Conservation (phyloP, 2,888 invertebrate genomes). For the Tortrix viridana region DNA sequence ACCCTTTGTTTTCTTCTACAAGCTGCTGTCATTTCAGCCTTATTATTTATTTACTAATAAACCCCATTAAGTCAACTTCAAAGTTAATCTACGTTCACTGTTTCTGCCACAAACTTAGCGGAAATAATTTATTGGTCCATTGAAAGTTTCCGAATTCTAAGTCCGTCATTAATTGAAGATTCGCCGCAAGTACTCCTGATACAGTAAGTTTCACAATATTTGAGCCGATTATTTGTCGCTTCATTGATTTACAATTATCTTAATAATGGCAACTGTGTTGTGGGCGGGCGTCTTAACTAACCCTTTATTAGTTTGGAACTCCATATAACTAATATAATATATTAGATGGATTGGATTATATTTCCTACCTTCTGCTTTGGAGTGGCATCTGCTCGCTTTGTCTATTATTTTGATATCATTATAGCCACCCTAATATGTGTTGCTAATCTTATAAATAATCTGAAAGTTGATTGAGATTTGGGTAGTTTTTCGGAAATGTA, state of each 20-base stretch:
- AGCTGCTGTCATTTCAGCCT: slow-evolving; percentile 11
- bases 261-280: slow-evolving; percentile 49
- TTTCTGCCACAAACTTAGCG: slow-evolving; percentile 45
- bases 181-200: slow-evolving; percentile 53
- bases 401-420: slow-evolving; percentile 19
- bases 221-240: slow-evolving; percentile 65
- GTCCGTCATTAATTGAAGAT: slow-evolving; percentile 69
- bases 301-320: slow-evolving; percentile 46
- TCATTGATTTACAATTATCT: slow-evolving; percentile 62
- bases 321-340: slow-evolving; percentile 31
- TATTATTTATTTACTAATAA: slow-evolving; percentile 45
- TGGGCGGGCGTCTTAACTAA: slow-evolving; percentile 40
- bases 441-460: slow-evolving; percentile 14
- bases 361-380: slow-evolving; percentile 21
- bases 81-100: slow-evolving; percentile 53
- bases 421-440: neutral
- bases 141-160: slow-evolving; percentile 65
- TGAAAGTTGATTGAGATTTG: neutral
- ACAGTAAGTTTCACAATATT: slow-evolving; percentile 64
- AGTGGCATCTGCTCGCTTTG: slow-evolving; percentile 9
- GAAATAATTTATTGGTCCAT: slow-evolving; percentile 64
- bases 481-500: too few relatives aligned
- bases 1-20: slow-evolving; percentile 26
- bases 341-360: slow-evolving; percentile 31
- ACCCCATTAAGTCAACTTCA: slow-evolving; percentile 47